Evolutionary conservation across 2,888 invertebrate species (phyloP), one percentile per base, ranked within the genome.

Genomic region (Mystacides longicornis): DNA sequence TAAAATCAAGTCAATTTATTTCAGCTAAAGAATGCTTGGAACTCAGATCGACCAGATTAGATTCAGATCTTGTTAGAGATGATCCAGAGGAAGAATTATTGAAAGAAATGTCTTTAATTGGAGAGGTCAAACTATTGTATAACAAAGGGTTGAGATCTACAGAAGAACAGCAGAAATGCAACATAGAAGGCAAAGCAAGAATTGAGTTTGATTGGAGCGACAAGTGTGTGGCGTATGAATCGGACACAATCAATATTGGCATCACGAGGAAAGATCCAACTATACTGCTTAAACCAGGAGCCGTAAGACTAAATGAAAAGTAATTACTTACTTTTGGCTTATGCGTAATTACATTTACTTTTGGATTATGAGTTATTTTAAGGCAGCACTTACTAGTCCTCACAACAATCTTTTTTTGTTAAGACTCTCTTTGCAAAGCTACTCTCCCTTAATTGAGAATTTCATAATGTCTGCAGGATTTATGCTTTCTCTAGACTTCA

Each of bases 151-250:
- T 87, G 3, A 73, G 79, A 33, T 81, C 84, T 65, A 82, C 89
- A 23, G 83, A 87, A 61, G 75, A 78, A 33, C 89, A 90, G 69
- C 73, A 88, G 66, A 67, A 80, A 23, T 81, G 87, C 63, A 85
- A 91, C 65, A 87, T 88, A 65, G 83, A 88, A 16, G 86, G 87
- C 0, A 93, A 94, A 67, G 82, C 86, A 62, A 81, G 85, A 45
- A 76, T 94, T 56, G 94, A 95, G 71, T 86, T 83, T 65, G 93
- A 94, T 68, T 94, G 93, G 92, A 92, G 92, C 64, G 92, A 94
- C 67, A 95, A 95, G 73, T 80, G 81, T 56, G 83, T 89, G 67
- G 82, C 92, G 0, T 85, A 88, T 65, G 82, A 86, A 62, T 83
- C 89, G 2, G 93, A 93, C 64, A 71, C 85, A 0, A 71, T 72